These are phyloP conservation scores for Dissostichus mawsoni DNA, from an alignment of 2,113 vertebrate species.

Conservation along the genomic window DNA sequence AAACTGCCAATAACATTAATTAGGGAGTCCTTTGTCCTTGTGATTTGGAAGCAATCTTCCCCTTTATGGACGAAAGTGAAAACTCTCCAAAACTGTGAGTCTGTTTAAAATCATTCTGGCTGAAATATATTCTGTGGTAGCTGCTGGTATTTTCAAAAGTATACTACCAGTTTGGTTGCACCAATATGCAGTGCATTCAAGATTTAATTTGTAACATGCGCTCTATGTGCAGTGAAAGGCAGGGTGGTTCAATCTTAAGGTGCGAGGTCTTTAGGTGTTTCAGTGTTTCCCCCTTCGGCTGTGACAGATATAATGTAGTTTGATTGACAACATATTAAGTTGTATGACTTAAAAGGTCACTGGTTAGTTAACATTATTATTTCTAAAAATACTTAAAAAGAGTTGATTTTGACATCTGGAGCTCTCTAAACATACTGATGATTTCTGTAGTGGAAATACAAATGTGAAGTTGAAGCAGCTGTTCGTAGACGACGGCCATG, in stretches of 20 bases:
- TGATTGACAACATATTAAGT: background rate
- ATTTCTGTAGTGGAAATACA: background rate
- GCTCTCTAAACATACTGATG: background rate
- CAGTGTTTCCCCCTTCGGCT: background rate
- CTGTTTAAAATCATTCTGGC: background rate
- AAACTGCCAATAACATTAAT: conserved; percentile 50
- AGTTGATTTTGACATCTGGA: background rate
- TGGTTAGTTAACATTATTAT: background rate
- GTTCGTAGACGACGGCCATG: too few relatives aligned
- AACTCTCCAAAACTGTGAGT: background rate
- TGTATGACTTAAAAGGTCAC: background rate
- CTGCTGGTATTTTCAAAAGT: background rate
- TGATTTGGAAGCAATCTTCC: conserved; percentile 38
- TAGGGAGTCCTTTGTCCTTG: conserved; percentile 60
- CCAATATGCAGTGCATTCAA: background rate
- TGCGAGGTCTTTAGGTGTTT: background rate
- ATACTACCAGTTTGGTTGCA: background rate
- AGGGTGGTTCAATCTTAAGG: background rate
- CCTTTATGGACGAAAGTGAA: conserved; percentile 17
- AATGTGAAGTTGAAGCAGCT: background rate
- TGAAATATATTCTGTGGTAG: background rate
- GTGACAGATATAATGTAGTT: background rate
- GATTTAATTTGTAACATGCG: background rate
- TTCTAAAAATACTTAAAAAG: background rate
- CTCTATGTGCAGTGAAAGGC: background rate